These are phyloP conservation scores for Diadumene lineata DNA, from an alignment of 92 coral and sea anemone species.

Conservation along the genomic window DNA sequence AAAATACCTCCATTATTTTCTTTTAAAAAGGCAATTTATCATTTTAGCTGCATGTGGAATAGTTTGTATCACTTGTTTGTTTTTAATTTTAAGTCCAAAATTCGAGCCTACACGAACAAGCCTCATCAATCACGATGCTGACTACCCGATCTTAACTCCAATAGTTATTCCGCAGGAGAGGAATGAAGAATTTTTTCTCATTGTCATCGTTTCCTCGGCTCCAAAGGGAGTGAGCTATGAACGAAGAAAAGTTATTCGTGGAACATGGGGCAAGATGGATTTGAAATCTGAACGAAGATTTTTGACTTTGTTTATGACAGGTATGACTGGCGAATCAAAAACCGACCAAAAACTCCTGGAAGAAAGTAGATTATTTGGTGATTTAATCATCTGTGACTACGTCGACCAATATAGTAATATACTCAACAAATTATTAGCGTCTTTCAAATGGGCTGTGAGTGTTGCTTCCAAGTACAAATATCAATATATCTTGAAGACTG, in stretches of 20 bases:
- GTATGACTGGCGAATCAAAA: constrained; percentile 26
- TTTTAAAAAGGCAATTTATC: background rate
- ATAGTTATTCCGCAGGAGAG: constrained; percentile 25
- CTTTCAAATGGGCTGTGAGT: constrained; percentile 85
- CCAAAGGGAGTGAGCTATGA: constrained; percentile 44
- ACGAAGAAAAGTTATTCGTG: constrained; percentile 58
- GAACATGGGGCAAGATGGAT: constrained; percentile 67
- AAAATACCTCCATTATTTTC: background rate
- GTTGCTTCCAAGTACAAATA: constrained; percentile 19
- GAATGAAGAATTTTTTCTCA: constrained; percentile 27
- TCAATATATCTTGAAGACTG: constrained; percentile 75
- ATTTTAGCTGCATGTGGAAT: background rate
- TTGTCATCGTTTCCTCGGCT: constrained; percentile 67
- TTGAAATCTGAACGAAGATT: constrained; percentile 13
- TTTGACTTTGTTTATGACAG: constrained; percentile 73
- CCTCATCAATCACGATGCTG: constrained; percentile 12
- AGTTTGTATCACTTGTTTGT: background rate
- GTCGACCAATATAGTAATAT: constrained; percentile 70
- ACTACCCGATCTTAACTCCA: constrained; percentile 33
- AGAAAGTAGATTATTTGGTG: constrained; percentile 66
- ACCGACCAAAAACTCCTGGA: constrained; percentile 39
- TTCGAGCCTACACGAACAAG: constrained; percentile 5
- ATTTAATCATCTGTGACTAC: constrained; percentile 74
- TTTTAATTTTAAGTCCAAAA: background rate
- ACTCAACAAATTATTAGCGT: constrained; percentile 65